These are phyloP conservation scores for Vidua macroura DNA, from an alignment of 2,113 vertebrate genomes.

Conservation along the genomic window DNA sequence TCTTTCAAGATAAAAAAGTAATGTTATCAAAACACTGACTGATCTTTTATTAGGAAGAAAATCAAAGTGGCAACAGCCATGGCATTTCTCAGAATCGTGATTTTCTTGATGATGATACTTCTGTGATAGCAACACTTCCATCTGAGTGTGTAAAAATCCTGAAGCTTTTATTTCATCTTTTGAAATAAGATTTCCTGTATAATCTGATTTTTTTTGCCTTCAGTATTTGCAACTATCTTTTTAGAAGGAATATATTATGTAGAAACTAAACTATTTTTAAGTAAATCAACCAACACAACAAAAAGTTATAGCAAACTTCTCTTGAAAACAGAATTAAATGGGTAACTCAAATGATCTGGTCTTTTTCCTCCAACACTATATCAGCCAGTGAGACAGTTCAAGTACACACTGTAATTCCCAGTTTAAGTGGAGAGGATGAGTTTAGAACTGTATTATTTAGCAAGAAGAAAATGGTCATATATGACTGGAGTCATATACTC, in stretches of 20 bases:
- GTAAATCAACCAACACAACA: neutral
- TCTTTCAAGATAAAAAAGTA: neutral
- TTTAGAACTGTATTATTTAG: constrained; percentile 13
- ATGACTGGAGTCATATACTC: neutral
- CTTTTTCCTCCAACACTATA: neutral
- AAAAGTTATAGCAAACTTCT: neutral
- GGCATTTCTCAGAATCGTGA: neutral
- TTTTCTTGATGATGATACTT: neutral
- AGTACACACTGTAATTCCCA: neutral
- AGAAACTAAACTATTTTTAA: neutral
- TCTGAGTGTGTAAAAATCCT: neutral
- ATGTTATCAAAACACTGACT: neutral
- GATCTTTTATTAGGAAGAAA: neutral
- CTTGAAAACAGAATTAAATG: neutral
- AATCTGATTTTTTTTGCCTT: neutral
- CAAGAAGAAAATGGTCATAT: neutral
- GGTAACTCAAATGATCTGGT: neutral
- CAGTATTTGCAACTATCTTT: neutral
- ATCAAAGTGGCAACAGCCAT: neutral
- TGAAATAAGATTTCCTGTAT: neutral
- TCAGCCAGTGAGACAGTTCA: neutral
- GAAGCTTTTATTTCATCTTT: neutral
- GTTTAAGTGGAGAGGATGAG: neutral
- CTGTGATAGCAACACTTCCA: neutral
- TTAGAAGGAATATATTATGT: neutral